Percentiles rank a stretch among this genome's conserved stretches.
Evolutionary conservation across 2,113 vertebrate species (phyloP).

Genomic region (Emydocephalus ijimae): DNA sequence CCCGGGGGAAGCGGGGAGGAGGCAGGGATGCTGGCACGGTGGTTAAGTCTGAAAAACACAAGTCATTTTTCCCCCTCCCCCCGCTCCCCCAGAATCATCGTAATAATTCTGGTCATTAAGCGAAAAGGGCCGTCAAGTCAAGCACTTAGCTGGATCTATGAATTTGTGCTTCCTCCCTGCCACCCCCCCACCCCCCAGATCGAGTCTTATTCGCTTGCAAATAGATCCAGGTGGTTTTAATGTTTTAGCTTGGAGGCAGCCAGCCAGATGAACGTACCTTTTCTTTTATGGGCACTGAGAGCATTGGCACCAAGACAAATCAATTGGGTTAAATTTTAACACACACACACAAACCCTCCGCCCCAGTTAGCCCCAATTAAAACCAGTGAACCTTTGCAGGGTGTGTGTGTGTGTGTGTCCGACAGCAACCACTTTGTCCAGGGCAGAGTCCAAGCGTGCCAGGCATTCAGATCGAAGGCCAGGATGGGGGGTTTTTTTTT

Average conservation of each 20-base stretch:
- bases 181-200: neutral
- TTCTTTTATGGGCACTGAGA: too few relatives aligned
- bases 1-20: too few relatives aligned
- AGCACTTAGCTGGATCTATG: neutral
- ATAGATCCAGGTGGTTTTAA: neutral
- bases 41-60: neutral
- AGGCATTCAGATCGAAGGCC: neutral
- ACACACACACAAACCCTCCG: too few relatives aligned
- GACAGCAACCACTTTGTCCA: accelerated
- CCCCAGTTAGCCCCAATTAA: neutral
- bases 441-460: neutral
- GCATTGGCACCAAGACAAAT: neutral
- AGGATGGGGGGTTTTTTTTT: too few relatives aligned
- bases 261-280: neutral
- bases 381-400: neutral
- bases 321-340: neutral
- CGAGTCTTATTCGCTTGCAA: neutral
- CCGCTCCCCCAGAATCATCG: too few relatives aligned
- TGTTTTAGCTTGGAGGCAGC: neutral
- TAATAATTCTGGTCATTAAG: neutral
- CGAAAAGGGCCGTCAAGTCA: too few relatives aligned
- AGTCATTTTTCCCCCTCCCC: accelerated
- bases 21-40: too few relatives aligned
- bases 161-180: neutral
- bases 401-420: too few relatives aligned